Percentiles rank a stretch among this genome's conserved stretches.
These are phyloP conservation scores for Astreopora myriophthalma DNA, from an alignment of 64 coral and sea anemone genomes.

Conservation along the genomic window DNA sequence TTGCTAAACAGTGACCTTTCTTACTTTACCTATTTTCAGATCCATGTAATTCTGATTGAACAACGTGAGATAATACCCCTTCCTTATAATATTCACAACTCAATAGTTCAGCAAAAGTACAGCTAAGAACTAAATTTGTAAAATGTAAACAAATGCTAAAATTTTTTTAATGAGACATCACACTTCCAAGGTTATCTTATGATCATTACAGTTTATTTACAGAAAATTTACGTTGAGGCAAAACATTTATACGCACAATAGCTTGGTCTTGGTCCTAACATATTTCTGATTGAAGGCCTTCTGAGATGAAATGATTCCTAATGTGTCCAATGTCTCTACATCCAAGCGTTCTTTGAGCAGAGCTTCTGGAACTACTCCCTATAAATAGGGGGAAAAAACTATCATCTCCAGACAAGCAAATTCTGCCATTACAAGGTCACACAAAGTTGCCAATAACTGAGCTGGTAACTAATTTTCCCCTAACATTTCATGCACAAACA, in stretches of 20 bases:
- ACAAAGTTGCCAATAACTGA: no score
- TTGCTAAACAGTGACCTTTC: no score
- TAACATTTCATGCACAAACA: no score
- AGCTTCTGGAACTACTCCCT: slow-evolving; percentile 87
- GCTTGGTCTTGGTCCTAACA: slow-evolving; percentile 94
- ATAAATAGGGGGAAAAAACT: not conserved
- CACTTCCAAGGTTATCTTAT: no score
- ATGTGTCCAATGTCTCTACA: slow-evolving; percentile 85
- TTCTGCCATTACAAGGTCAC: not conserved
- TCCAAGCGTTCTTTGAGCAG: slow-evolving; percentile 96
- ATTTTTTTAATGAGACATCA: not conserved
- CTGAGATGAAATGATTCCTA: slow-evolving; percentile 84
- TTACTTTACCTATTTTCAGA: no score
- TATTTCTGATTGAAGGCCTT: slow-evolving; percentile 96
- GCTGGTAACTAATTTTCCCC: no score
- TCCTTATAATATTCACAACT: no score
- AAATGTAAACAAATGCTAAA: not conserved
- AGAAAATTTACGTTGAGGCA: not conserved
- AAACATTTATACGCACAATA: slow-evolving; percentile 75
- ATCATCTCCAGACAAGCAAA: not conserved
- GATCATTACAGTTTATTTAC: no score
- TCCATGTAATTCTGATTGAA: no score
- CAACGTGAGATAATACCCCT: no score
- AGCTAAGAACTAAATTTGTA: no score
- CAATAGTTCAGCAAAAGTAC: no score